Conservation (phyloP, 2,113 vertebrate species). For the Indri indri region DNA sequence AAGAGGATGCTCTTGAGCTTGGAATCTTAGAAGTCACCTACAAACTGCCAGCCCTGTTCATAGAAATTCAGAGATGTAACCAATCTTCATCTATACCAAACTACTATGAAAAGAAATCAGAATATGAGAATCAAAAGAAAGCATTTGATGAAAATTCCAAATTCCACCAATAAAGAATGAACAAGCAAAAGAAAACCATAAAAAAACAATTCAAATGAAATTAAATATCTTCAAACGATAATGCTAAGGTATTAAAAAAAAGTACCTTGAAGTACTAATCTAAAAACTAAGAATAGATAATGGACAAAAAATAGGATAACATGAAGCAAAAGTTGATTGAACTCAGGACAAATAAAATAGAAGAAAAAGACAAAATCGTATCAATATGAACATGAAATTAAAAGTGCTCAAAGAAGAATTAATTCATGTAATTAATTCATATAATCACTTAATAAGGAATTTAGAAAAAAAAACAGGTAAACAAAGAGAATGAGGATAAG, state of each 20-base stretch:
- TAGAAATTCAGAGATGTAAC: background rate
- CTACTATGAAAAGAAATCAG: background rate
- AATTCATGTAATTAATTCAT: background rate
- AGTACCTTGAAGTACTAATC: background rate
- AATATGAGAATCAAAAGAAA: background rate
- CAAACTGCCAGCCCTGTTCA: background rate
- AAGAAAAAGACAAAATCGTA: background rate
- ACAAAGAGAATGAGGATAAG: background rate
- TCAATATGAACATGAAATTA: background rate
- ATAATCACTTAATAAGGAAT: background rate
- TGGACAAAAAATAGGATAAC: background rate
- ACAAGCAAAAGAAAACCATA: background rate
- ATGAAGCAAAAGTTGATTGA: background rate
- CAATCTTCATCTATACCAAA: background rate
- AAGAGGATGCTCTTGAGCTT: background rate
- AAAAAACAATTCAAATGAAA: background rate
- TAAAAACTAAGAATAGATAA: background rate
- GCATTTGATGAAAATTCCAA: background rate
- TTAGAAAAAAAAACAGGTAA: background rate
- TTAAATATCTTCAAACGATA: background rate
- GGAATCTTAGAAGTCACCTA: background rate
- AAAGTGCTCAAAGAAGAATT: background rate
- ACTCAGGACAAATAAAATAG: background rate
- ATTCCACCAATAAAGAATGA: background rate
- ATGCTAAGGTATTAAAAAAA: background rate